phyloP scores from a whole-genome alignment of 2,888 invertebrate species.

The Rhamnusium bicolor region DNA sequence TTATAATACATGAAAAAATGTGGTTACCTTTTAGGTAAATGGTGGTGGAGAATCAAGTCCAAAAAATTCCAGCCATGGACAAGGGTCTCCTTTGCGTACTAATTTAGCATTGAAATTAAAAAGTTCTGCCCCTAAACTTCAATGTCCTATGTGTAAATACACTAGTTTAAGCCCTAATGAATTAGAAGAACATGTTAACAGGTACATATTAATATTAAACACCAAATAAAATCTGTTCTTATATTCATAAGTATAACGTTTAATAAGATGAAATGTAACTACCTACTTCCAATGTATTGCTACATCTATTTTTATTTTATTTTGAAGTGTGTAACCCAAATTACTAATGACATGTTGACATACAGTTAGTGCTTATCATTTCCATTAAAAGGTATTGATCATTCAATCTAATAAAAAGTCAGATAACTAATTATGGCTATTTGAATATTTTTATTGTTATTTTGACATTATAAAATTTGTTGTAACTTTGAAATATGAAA shows the following conservation, averaged over 20 bases:
- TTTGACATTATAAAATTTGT: not conserved
- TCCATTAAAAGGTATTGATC: too few relatives aligned
- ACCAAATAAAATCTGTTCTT: too few relatives aligned
- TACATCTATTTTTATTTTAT: too few relatives aligned
- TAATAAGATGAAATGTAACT: too few relatives aligned
- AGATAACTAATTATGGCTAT: not conserved
- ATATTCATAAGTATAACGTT: too few relatives aligned
- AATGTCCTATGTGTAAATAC: constrained; percentile 86
- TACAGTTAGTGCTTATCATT: too few relatives aligned
- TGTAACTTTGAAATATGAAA: not conserved
- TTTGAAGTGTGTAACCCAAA: too few relatives aligned
- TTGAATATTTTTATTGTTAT: not conserved
- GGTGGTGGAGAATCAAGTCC: constrained; percentile 68
- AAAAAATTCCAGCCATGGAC: constrained; percentile 75
- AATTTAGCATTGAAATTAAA: constrained; percentile 81
- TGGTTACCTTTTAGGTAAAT: constrained; percentile 65
- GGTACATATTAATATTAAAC: constrained; percentile 54
- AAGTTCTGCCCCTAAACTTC: constrained; percentile 73
- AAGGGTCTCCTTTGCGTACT: constrained; percentile 83
- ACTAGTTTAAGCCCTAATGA: constrained; percentile 82
- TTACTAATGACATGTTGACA: too few relatives aligned
- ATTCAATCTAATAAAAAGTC: too few relatives aligned
- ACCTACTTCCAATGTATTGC: too few relatives aligned
- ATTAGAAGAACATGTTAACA: constrained; percentile 87
- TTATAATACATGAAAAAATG: too few relatives aligned